Evolutionary conservation across 2,113 vertebrate species (phyloP).

Genomic region (Puma concolor): DNA sequence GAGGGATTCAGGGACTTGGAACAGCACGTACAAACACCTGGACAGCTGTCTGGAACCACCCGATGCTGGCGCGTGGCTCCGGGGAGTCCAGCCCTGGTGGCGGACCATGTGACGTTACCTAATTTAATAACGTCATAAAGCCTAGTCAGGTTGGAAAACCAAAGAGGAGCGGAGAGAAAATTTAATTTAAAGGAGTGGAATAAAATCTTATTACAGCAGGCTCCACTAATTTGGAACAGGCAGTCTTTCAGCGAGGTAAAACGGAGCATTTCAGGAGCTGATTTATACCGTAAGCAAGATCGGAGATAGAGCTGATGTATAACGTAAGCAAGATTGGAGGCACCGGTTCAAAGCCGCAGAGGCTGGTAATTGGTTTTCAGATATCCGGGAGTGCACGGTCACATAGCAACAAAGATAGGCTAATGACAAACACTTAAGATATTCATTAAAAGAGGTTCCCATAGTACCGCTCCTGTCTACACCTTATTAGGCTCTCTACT

Average conservation of each 20-base stretch:
- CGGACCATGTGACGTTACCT: accelerated
- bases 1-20: neutral
- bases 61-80: too few species aligned
- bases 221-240: neutral
- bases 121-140: neutral
- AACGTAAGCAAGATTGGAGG: neutral
- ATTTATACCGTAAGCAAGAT: neutral
- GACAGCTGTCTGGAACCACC: neutral
- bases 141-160: neutral
- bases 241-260: neutral
- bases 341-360: neutral
- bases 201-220: neutral
- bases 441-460: constrained; percentile 34
- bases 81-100: too few species aligned
- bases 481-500: constrained; percentile 26
- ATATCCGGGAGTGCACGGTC: neutral
- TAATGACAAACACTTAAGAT: constrained; percentile 33
- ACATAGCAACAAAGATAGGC: constrained; percentile 26
- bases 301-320: neutral
- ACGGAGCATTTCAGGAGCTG: neutral
- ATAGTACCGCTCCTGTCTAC: neutral
- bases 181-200: neutral
- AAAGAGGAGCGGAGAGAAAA: neutral
- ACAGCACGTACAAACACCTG: too few species aligned
- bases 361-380: neutral